phyloP scores from a whole-genome alignment of 1,140 invertebrate genomes.

The Pentalonia nigronervosa region DNA sequence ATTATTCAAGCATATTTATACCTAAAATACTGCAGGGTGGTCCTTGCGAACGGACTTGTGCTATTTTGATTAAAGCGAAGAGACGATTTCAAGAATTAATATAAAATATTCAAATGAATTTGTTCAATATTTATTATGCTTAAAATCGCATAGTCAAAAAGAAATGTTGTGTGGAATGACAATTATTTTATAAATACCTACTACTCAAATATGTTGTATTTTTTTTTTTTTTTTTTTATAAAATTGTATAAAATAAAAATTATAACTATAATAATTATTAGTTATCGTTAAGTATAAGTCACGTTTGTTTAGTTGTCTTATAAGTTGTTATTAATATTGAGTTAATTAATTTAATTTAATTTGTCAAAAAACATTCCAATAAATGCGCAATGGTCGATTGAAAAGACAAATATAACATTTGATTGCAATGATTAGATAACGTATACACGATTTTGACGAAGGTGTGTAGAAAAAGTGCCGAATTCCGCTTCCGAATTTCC shows the following conservation, averaged over 20 bases:
- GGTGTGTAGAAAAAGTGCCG: not conserved
- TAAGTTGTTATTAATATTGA: no score
- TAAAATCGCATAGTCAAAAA: not conserved
- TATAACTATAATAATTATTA: no score
- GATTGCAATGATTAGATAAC: not conserved
- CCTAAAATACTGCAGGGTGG: not conserved
- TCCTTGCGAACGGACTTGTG: not conserved
- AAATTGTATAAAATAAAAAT: no score
- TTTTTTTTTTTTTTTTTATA: no score
- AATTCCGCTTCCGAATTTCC: not conserved
- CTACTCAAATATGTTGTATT: no score
- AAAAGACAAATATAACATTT: not conserved
- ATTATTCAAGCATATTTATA: no score
- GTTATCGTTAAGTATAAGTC: no score
- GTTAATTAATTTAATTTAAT: no score
- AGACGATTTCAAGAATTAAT: not conserved
- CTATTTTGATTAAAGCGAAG: not conserved
- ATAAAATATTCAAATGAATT: not conserved
- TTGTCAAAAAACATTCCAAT: not conserved
- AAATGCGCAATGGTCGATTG: not conserved
- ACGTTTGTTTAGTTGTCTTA: no score
- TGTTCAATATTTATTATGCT: not conserved
- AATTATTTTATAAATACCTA: no score
- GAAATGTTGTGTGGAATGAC: not conserved
- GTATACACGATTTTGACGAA: not conserved